Conservation (phyloP, 2,113 vertebrate species). For the Xenopus borealis region DNA sequence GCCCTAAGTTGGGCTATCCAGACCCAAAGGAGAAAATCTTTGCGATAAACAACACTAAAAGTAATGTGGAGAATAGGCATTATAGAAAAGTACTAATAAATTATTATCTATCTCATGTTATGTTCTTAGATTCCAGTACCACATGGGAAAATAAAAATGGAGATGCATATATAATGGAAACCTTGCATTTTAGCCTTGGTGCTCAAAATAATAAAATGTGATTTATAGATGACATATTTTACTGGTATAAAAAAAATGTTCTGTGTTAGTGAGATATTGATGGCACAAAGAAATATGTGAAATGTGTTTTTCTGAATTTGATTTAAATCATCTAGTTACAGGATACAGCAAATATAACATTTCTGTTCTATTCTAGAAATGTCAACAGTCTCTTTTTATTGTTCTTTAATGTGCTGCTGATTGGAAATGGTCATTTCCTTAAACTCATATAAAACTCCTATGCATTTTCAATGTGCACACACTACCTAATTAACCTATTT, state of each 20-base stretch:
- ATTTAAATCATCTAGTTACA: neutral
- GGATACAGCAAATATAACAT: neutral
- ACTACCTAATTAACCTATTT: conserved; percentile 45
- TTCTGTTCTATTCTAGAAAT: neutral
- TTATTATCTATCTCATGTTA: neutral
- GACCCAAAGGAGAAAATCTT: too few species aligned
- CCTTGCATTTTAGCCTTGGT: neutral
- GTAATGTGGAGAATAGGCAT: too few species aligned
- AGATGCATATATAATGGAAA: neutral
- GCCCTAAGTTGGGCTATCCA: too few species aligned
- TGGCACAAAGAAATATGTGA: neutral
- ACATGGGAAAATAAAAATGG: neutral
- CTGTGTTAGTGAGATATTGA: neutral
- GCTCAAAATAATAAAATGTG: neutral
- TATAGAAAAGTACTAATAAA: neutral
- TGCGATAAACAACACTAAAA: neutral
- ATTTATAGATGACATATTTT: neutral
- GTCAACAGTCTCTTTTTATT: conserved; percentile 17
- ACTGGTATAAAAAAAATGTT: neutral
- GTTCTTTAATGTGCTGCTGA: conserved; percentile 12
- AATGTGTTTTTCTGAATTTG: neutral
- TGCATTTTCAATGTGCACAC: conserved; percentile 42
- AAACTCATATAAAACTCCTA: conserved; percentile 28
- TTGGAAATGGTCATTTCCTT: conserved; percentile 18
- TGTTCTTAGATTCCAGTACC: neutral